Conservation (phyloP, 2,888 invertebrate genomes). For the Euplexia lucipara region DNA sequence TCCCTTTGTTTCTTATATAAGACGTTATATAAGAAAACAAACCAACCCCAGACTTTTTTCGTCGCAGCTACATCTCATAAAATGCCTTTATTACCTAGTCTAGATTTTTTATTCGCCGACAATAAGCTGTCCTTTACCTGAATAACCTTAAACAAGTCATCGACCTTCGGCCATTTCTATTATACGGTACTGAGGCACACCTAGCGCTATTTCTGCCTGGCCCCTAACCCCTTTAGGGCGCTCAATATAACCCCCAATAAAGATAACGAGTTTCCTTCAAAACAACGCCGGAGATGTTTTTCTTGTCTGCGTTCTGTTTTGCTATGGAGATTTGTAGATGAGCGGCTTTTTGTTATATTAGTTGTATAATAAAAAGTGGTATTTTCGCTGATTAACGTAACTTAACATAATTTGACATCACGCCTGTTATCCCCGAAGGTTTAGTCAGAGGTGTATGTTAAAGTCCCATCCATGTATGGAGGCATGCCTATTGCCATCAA, state of each 20-base stretch:
- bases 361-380: neutral
- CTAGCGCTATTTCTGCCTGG: constrained; percentile 44
- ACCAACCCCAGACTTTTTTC: constrained; percentile 14
- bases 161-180: constrained; percentile 41
- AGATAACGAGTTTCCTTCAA: constrained; percentile 75
- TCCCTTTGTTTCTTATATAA: neutral
- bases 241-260: constrained; percentile 72
- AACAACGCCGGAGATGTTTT: constrained; percentile 71
- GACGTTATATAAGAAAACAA: constrained; percentile 17
- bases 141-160: constrained; percentile 40
- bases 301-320: constrained; percentile 53
- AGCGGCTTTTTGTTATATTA: constrained; percentile 36
- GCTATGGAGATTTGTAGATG: constrained; percentile 30
- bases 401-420: no score
- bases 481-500: no score
- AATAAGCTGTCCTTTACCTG: constrained; percentile 45
- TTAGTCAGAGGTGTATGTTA: no score
- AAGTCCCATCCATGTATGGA: no score
- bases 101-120: constrained; percentile 46
- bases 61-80: constrained; percentile 42
- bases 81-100: constrained; percentile 34
- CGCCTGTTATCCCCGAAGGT: no score
- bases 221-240: constrained; percentile 63
- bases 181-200: constrained; percentile 40
- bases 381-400: neutral